A percentile compares a stretch with the other conserved stretches of the same genome.
Evolutionary conservation across 2,888 invertebrate genomes (phyloP).

Genomic region (Pterostichus madidus): DNA sequence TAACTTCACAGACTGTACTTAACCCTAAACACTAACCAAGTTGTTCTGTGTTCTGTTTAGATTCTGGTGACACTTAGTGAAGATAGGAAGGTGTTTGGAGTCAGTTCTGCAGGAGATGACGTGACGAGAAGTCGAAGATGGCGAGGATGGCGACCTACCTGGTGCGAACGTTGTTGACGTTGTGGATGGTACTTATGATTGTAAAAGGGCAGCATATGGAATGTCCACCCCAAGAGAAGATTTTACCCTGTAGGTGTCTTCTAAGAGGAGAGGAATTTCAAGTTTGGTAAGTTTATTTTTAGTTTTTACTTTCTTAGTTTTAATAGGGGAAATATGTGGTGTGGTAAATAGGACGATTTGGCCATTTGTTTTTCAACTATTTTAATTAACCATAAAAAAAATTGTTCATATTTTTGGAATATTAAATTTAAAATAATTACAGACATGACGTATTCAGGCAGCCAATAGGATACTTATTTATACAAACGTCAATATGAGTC

Average conservation of each 20-base stretch:
- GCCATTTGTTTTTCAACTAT: too few relatives aligned
- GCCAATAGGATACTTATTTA: too few relatives aligned
- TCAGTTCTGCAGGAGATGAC: conserved; percentile 34
- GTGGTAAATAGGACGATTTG: too few relatives aligned
- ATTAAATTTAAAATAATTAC: too few relatives aligned
- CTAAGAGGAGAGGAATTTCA: conserved; percentile 88
- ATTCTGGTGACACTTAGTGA: neutral
- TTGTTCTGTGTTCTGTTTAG: neutral
- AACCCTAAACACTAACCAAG: neutral
- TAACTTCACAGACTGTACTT: neutral
- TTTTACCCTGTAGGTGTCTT: conserved; percentile 90
- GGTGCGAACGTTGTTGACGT: conserved; percentile 51
- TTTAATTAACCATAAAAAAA: too few relatives aligned
- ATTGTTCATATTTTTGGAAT: too few relatives aligned
- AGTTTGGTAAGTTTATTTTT: conserved; percentile 84
- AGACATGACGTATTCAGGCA: too few relatives aligned
- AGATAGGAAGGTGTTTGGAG: neutral
- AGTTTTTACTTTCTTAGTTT: neutral
- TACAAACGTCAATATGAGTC: too few relatives aligned
- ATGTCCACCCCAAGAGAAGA: conserved; percentile 88
- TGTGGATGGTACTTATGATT: conserved; percentile 42
- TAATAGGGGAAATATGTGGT: too few relatives aligned
- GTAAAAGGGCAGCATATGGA: conserved; percentile 70
- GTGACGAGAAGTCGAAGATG: conserved; percentile 61
- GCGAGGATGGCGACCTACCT: conserved; percentile 33